Conservation (phyloP, 2,113 vertebrate species). For the Rallus limicola region DNA sequence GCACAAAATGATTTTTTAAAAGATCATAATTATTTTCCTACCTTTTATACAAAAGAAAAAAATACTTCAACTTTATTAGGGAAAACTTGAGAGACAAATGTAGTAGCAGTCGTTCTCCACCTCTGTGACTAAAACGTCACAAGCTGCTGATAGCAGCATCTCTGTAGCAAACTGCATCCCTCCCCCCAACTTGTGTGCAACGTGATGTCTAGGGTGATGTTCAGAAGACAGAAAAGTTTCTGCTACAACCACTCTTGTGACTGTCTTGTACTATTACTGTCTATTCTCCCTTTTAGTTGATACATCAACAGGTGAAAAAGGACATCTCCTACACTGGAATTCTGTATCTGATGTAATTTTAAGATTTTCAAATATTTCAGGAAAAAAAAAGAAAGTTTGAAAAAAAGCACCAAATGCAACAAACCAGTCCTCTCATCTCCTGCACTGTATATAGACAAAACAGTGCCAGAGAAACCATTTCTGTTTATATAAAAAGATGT, state of each 20-base stretch:
- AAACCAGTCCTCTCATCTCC: background rate
- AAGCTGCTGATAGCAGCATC: background rate
- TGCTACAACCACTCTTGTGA: background rate
- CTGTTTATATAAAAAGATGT: background rate
- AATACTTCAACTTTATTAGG: background rate
- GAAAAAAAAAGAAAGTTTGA: background rate
- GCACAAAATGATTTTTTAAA: background rate
- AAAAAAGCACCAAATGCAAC: background rate
- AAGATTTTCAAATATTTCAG: background rate
- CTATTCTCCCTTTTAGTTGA: background rate
- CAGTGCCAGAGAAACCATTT: background rate
- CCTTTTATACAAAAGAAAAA: background rate
- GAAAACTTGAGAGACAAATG: background rate
- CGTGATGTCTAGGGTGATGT: background rate
- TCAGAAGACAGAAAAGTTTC: background rate
- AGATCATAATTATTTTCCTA: background rate
- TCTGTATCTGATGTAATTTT: background rate
- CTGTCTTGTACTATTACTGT: background rate
- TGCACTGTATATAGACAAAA: background rate
- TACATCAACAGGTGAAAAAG: background rate
- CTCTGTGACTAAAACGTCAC: background rate
- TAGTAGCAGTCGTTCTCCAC: rapidly evolving
- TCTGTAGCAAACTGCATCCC: background rate
- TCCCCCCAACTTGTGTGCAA: background rate
- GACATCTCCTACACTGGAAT: background rate